These are phyloP conservation scores for Drosophila orena DNA, from an alignment of 1,140 invertebrate genomes.

Conservation along the genomic window DNA sequence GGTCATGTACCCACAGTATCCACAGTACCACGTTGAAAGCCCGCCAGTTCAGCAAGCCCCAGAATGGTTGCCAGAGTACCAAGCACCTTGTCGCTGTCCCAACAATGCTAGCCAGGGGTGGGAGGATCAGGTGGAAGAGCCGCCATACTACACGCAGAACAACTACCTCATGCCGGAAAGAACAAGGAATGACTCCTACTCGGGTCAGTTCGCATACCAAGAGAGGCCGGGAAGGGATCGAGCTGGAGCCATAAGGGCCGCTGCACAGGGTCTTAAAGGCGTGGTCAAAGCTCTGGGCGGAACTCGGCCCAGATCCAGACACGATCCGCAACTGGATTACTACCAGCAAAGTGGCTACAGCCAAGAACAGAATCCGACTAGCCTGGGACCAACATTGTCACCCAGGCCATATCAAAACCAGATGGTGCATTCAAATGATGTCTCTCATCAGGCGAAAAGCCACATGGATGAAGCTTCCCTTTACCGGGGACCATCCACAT, in stretches of 20 bases:
- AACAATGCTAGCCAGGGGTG: not conserved
- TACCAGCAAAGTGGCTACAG: not conserved
- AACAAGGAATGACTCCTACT: not conserved
- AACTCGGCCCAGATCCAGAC: not conserved
- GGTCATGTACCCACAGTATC: not conserved
- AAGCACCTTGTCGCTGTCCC: not conserved
- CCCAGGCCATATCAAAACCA: not conserved
- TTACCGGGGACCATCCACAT: not conserved
- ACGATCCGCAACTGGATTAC: not conserved
- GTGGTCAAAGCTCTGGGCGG: constrained; percentile 24
- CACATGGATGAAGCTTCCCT: too few relatives aligned
- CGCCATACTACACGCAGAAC: not conserved
- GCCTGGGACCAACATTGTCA: not conserved
- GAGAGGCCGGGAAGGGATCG: not conserved
- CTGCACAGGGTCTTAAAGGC: constrained; percentile 15
- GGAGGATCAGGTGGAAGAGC: not conserved
- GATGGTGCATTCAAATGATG: not conserved
- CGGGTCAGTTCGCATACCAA: not conserved
- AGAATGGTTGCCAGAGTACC: not conserved
- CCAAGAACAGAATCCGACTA: too few relatives aligned
- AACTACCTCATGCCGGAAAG: not conserved
- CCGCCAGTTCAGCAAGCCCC: not conserved
- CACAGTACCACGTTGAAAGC: not conserved
- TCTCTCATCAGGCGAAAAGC: not conserved
- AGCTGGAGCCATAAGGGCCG: constrained; percentile 9